Evolutionary conservation across 2,797 vertebrate genomes (phyloP).

Genomic region (Hoplostethus atlanticus): DNA sequence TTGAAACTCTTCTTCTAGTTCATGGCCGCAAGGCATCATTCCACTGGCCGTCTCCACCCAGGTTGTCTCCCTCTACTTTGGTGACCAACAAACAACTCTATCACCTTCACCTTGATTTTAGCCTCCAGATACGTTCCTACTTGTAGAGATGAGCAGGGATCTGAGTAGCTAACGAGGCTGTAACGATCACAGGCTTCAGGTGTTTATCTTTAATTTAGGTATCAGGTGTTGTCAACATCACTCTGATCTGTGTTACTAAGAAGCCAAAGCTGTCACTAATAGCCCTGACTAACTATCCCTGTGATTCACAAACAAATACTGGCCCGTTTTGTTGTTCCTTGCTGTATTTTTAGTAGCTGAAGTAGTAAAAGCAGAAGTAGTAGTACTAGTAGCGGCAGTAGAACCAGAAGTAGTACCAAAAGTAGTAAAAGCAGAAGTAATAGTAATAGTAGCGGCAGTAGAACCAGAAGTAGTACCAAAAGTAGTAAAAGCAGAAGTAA

Average conservation of each 20-base stretch:
- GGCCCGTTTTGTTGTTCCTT: no score
- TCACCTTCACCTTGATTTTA: slow-evolving; percentile 42
- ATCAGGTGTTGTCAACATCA: slow-evolving; percentile 10
- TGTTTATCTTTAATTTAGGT: no score
- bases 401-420: no score
- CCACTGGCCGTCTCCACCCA: not conserved
- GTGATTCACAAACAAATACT: not conserved
- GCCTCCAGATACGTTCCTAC: not conserved
- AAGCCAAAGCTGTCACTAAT: not conserved
- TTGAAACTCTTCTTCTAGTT: not conserved
- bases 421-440: no score
- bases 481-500: no score
- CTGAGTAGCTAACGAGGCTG: slow-evolving; percentile 4
- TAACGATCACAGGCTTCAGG: slow-evolving; percentile 1
- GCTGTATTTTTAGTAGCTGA: no score
- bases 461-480: no score
- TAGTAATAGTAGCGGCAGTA: no score
- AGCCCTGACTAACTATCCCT: not conserved
- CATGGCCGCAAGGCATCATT: not conserved
- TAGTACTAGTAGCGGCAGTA: no score
- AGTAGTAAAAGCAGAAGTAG: no score
- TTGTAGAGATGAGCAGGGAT: slow-evolving; percentile 3
- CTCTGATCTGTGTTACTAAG: not conserved
- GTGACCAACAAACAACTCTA: slow-evolving; percentile 36
- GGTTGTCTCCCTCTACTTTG: slow-evolving; percentile 1